Conservation (phyloP, 37 sponge, comb jelly and placozoan genomes). For the Halisarca cf. caerulea region DNA sequence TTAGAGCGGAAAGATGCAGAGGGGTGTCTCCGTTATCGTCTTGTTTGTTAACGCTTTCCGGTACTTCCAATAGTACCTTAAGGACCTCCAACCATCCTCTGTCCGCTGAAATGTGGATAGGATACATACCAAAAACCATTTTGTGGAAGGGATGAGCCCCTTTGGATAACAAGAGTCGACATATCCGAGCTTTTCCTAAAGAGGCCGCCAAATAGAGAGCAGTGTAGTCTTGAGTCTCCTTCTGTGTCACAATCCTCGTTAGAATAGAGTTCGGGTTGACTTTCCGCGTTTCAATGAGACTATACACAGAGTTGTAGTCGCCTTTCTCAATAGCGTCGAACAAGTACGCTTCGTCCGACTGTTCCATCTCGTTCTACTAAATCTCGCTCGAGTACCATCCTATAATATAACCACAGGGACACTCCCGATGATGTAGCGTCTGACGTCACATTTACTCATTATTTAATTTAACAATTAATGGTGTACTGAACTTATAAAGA, state of each 20-base stretch:
- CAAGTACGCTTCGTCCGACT: not conserved
- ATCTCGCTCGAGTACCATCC: not conserved
- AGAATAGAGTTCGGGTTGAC: not conserved
- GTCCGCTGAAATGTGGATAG: not conserved
- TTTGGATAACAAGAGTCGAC: not conserved
- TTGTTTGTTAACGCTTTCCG: slow-evolving; percentile 9
- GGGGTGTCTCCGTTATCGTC: slow-evolving; percentile 45
- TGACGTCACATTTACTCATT: too few relatives aligned
- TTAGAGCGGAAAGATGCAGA: slow-evolving; percentile 26
- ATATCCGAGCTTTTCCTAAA: slow-evolving; percentile 9
- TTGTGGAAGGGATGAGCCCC: slow-evolving; percentile 4
- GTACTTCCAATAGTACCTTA: slow-evolving; percentile 19
- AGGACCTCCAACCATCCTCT: slow-evolving; percentile 1
- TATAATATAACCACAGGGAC: too few relatives aligned
- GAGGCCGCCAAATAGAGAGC: slow-evolving; percentile 17
- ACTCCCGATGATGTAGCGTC: too few relatives aligned
- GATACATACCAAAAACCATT: slow-evolving; percentile 27
- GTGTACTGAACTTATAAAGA: too few relatives aligned
- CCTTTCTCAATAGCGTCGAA: slow-evolving; percentile 3
- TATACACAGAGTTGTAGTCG: not conserved
- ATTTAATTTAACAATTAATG: too few relatives aligned
- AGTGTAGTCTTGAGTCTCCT: slow-evolving; percentile 3
- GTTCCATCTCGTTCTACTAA: not conserved
- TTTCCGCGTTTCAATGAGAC: not conserved
- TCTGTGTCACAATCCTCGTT: not conserved